Percentiles rank a stretch among this genome's conserved stretches.
phyloP scores from a whole-genome alignment of 2,888 invertebrate species.

The Anticlea derivata region DNA sequence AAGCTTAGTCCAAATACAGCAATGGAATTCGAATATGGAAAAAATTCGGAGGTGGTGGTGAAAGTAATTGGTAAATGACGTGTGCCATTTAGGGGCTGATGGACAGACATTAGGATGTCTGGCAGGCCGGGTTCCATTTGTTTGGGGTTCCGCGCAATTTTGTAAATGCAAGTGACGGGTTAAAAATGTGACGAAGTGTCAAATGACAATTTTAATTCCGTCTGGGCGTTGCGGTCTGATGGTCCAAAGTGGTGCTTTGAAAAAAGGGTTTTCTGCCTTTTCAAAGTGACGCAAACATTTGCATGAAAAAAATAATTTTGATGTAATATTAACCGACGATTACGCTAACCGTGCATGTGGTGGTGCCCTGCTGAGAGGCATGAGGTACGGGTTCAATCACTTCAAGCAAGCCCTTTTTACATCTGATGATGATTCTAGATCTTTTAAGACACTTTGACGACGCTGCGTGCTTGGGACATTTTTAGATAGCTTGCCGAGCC shows the following conservation, averaged over 20 bases:
- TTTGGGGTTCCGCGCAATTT: conserved; percentile 71
- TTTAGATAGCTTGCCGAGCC: too few relatives aligned
- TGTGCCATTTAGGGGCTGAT: conserved; percentile 79
- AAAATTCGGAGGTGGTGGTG: conserved; percentile 27
- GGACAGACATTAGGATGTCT: conserved; percentile 81
- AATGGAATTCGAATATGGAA: conserved; percentile 39
- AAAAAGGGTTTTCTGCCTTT: conserved; percentile 16
- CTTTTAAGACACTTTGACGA: too few relatives aligned
- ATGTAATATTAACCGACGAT: too few relatives aligned
- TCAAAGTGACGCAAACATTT: background rate
- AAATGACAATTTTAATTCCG: conserved; percentile 50
- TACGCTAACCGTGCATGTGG: too few relatives aligned
- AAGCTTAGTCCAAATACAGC: conserved; percentile 28
- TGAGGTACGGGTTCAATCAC: too few relatives aligned
- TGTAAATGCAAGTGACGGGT: conserved; percentile 70
- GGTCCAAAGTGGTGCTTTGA: conserved; percentile 20
- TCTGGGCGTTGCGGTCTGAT: conserved; percentile 30
- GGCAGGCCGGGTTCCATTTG: conserved; percentile 74
- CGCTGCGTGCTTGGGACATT: too few relatives aligned
- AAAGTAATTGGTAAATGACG: conserved; percentile 75
- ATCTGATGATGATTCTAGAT: too few relatives aligned
- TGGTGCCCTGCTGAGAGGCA: too few relatives aligned
- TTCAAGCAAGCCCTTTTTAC: too few relatives aligned
- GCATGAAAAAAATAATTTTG: too few relatives aligned
- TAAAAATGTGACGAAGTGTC: conserved; percentile 67